Conservation (phyloP, 2,888 invertebrate genomes). For the Galerucella nymphaeae region DNA sequence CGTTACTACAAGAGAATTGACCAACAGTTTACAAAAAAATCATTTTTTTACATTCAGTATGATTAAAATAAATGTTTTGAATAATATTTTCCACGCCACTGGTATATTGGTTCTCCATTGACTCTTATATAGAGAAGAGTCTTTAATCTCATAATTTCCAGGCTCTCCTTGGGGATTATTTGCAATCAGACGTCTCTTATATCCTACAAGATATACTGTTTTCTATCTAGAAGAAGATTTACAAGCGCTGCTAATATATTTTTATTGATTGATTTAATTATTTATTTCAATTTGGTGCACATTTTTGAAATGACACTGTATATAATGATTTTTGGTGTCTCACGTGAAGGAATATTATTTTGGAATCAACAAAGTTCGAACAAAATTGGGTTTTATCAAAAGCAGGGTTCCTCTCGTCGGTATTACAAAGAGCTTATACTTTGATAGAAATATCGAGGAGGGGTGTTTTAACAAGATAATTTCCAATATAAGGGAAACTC, state of each 20-base stretch:
- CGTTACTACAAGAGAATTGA: too few relatives aligned
- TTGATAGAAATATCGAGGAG: slow-evolving; percentile 49
- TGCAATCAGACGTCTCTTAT: slow-evolving; percentile 45
- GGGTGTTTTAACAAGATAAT: slow-evolving; percentile 51
- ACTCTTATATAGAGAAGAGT: slow-evolving; percentile 41
- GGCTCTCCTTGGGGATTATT: slow-evolving; percentile 43
- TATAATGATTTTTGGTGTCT: background rate
- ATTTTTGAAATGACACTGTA: too few relatives aligned
- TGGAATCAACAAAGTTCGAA: slow-evolving; percentile 18
- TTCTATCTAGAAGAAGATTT: slow-evolving; percentile 32
- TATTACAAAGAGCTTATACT: slow-evolving; percentile 47
- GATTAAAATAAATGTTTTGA: too few relatives aligned
- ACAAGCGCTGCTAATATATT: slow-evolving; percentile 10
- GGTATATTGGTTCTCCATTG: slow-evolving; percentile 25
- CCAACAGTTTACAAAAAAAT: too few relatives aligned
- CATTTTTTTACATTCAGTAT: too few relatives aligned
- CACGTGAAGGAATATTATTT: background rate
- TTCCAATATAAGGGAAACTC: slow-evolving; percentile 51
- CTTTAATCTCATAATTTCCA: slow-evolving; percentile 46
- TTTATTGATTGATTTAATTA: slow-evolving; percentile 30
- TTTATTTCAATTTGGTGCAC: background rate
- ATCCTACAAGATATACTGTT: slow-evolving; percentile 37
- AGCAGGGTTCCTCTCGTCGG: slow-evolving; percentile 12
- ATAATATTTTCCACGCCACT: slow-evolving; percentile 9
- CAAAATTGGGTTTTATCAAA: slow-evolving; percentile 22